These are phyloP conservation scores for Rhynchomys soricoides DNA, from an alignment of 2,113 vertebrate species.

Conservation along the genomic window DNA sequence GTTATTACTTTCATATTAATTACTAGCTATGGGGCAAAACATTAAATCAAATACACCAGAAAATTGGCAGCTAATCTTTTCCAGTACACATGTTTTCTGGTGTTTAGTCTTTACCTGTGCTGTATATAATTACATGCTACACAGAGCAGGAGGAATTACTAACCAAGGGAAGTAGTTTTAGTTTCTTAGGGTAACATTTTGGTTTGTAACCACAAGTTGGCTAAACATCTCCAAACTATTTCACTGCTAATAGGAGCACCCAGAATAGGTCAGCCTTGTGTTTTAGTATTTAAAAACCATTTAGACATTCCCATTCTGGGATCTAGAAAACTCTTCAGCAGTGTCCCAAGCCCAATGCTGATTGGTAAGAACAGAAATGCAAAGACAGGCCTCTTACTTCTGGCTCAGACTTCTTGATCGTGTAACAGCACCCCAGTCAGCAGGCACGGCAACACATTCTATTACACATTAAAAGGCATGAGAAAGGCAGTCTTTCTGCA, in stretches of 20 bases:
- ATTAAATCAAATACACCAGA: conserved; percentile 60
- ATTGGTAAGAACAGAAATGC: conserved; percentile 19
- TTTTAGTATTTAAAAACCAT: neutral
- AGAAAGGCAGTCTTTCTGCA: neutral
- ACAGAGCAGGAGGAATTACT: conserved; percentile 4
- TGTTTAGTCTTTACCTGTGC: conserved; percentile 37
- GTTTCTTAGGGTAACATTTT: conserved; percentile 35
- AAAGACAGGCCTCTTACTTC: neutral
- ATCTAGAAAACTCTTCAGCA: neutral
- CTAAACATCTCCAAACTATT: neutral
- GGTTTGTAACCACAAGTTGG: neutral
- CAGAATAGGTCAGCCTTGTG: neutral
- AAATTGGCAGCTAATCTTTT: conserved; percentile 66
- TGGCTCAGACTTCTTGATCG: conserved; percentile 10
- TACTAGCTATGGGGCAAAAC: conserved; percentile 56
- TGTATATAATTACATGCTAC: conserved; percentile 25
- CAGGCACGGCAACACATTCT: neutral
- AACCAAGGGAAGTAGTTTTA: conserved; percentile 51
- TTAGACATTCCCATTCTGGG: neutral
- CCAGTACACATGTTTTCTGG: conserved; percentile 34
- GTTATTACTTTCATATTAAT: conserved; percentile 59
- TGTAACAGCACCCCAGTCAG: neutral
- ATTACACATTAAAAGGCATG: neutral
- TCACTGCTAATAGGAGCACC: conserved; percentile 31
- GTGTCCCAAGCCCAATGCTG: neutral